Evolutionary conservation across 2,888 invertebrate genomes (phyloP).

Genomic region (Carterocephalus palaemon): DNA sequence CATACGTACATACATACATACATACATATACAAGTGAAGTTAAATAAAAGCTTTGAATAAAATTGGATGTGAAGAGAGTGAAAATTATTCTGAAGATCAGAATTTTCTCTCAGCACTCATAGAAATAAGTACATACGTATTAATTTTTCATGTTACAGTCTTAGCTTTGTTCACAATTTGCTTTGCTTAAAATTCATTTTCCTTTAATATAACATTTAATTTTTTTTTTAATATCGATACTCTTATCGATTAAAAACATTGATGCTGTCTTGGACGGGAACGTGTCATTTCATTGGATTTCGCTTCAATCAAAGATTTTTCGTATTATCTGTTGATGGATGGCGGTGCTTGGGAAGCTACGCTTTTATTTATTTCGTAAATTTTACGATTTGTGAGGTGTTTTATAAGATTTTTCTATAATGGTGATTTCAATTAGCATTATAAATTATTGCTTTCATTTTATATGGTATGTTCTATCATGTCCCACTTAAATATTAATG

Average conservation of each 20-base stretch:
- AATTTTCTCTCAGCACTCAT: too few species aligned
- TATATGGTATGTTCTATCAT: constrained; percentile 31
- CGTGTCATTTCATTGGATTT: constrained; percentile 26
- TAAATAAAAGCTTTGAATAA: too few species aligned
- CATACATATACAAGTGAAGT: too few species aligned
- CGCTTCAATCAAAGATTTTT: constrained; percentile 22
- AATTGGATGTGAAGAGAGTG: too few species aligned
- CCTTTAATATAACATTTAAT: too few species aligned
- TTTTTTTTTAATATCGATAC: not conserved
- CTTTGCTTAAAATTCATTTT: too few species aligned
- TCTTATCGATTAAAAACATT: not conserved
- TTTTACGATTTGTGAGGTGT: constrained; percentile 52
- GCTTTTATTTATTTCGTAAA: constrained; percentile 55
- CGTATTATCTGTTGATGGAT: constrained; percentile 54
- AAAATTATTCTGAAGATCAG: too few species aligned
- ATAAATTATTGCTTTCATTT: constrained; percentile 25
- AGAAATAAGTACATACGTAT: too few species aligned
- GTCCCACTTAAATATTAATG: constrained; percentile 28
- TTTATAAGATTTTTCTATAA: constrained; percentile 36
- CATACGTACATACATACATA: too few species aligned
- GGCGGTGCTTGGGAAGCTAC: constrained; percentile 72
- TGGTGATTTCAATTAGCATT: not conserved
- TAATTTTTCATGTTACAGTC: too few species aligned
- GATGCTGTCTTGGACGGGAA: not conserved
- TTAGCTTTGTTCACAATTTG: too few species aligned